Base-by-base conservation (phyloP, 2,113 vertebrate genomes). In the Pungitius pungitius region DNA sequence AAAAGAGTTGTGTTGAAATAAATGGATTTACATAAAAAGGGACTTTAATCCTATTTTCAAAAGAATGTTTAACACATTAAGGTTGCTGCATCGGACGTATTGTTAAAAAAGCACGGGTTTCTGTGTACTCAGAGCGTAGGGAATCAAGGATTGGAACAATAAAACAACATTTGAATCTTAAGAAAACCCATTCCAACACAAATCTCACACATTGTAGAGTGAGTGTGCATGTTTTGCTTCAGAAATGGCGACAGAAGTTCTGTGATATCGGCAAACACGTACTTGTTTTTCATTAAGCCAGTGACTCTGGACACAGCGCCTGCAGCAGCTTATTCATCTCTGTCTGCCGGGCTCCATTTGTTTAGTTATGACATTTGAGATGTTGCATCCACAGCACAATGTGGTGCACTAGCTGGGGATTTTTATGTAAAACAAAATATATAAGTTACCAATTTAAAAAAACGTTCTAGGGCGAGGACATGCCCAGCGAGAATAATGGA, bases 341-440 rank as follows among this genome's bases (percentile, higher is more conserved):
- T 58, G 77, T 88, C 91, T 87, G 73, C 47, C 39, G 12, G 73
- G 42, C 83, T 87, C 80, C 73, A 74, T 91, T 87, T 83, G 79
- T 85, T 88, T 81, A 77, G 72, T 55, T 77, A 43, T 91, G 88
- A 91, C 88, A 92, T 91, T 93, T 93, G 52, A 83, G 73, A 87
- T 77, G 51, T 82, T 81, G 69, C 62, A 76, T 82, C 56, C 75
- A 77, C 26, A 76, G 62, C 49, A 70, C 61, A 80, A 56, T 33
- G 70, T 71, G 85, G 82, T 64, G 81, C 90, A 90, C 63, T 73
- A 81, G 81, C 83, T 85, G 63, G 85, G 73, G 64, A 87, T 88
- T 85, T 42, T 59, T 30, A 80, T 65, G 66, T 69, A 18, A 84
- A 73, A 30, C 88, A 60, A 75, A 80, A 85, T 71, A 73, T 64